These are phyloP conservation scores for Linnaemya tessellans DNA, from an alignment of 2,888 invertebrate species.

Conservation along the genomic window DNA sequence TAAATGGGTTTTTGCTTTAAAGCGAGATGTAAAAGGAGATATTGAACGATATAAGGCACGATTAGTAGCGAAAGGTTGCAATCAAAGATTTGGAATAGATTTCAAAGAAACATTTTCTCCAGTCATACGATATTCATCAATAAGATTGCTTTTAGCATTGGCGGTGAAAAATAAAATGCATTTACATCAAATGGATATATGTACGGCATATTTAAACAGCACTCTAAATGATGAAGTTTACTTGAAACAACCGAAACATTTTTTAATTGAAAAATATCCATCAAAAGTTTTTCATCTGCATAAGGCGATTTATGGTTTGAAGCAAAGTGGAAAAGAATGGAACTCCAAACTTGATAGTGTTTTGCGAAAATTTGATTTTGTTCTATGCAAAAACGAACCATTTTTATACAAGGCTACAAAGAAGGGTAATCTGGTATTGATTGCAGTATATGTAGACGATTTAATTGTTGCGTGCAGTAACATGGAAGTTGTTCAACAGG, in stretches of 20 bases:
- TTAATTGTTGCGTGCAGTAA: slow-evolving; percentile 34
- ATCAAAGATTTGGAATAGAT: slow-evolving; percentile 10
- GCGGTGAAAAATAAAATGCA: slow-evolving; percentile 27
- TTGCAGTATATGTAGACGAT: slow-evolving; percentile 45
- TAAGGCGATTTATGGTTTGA: slow-evolving; percentile 66
- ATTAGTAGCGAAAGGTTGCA: no score
- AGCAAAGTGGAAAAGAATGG: slow-evolving; percentile 71
- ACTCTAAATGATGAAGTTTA: slow-evolving; percentile 51
- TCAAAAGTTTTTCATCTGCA: slow-evolving; percentile 2
- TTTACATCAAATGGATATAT: slow-evolving; percentile 66
- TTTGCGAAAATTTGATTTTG: slow-evolving; percentile 59
- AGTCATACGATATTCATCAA: background rate
- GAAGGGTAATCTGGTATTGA: background rate
- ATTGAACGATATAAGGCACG: no score
- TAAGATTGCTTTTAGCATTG: background rate
- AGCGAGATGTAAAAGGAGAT: no score
- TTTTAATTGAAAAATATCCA: background rate
- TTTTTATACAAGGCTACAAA: slow-evolving; percentile 38
- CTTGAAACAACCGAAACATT: slow-evolving; percentile 36
- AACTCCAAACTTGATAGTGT: slow-evolving; percentile 57
- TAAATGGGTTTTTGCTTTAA: background rate
- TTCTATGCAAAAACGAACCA: slow-evolving; percentile 61
- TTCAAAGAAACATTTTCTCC: slow-evolving; percentile 67
- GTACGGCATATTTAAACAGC: slow-evolving; percentile 65
- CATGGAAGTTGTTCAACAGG: background rate